Percentiles rank a stretch among this genome's conserved stretches.
phyloP scores from a whole-genome alignment of 2,797 vertebrate species.

The Malacoraja senta region DNA sequence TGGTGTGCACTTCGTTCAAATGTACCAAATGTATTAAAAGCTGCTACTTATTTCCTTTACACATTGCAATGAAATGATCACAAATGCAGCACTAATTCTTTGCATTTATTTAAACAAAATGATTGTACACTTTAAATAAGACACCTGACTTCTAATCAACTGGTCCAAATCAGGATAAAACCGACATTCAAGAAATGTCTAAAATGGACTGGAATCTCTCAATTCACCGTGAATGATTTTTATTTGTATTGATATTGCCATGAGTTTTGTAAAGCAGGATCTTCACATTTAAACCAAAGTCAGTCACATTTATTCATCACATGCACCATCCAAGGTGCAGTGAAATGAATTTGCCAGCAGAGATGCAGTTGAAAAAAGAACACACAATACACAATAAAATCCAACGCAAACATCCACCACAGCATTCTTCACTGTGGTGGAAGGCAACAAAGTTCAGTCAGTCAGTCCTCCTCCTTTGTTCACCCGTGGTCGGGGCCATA shows the following conservation, averaged over 20 bases:
- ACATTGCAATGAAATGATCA: neutral
- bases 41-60: neutral
- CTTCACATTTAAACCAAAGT: neutral
- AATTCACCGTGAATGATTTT: neutral
- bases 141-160: neutral
- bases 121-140: neutral
- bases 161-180: neutral
- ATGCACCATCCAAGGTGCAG: no score
- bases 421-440: no score
- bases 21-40: neutral
- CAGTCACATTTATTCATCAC: no score
- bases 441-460: no score
- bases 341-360: no score
- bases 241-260: neutral
- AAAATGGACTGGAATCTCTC: neutral
- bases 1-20: neutral
- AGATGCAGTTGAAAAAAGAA: no score
- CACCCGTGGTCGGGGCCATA: no score
- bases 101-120: neutral
- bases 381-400: no score
- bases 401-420: no score
- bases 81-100: neutral
- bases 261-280: no score
- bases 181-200: neutral
- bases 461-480: no score